Evolutionary conservation across 2,797 vertebrate species (phyloP).

Genomic region (Diplodus sargus): DNA sequence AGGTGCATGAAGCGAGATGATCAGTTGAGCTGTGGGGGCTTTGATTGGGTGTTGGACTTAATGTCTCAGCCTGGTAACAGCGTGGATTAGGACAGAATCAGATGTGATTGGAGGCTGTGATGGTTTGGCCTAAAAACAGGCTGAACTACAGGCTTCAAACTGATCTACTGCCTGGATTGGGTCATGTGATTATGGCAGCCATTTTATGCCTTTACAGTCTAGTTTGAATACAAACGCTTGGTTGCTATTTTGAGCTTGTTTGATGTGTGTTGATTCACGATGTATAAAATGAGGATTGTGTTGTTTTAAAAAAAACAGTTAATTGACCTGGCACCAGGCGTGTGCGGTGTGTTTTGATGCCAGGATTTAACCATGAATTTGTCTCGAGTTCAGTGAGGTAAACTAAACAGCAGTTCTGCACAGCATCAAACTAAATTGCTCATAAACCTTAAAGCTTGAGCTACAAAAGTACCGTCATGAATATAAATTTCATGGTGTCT

Average conservation of each 20-base stretch:
- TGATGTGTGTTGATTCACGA: neutral
- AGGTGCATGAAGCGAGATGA: conserved; percentile 9
- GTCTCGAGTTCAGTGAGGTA: neutral
- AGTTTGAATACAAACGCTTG: conserved; percentile 44
- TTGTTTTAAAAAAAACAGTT: neutral
- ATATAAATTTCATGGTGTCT: neutral
- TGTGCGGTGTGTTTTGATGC: conserved; percentile 1
- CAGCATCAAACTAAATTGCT: neutral
- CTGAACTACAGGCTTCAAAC: conserved; percentile 36
- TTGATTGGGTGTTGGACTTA: conserved; percentile 37
- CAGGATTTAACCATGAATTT: neutral
- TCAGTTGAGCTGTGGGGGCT: neutral
- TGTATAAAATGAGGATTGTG: neutral
- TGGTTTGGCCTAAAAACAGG: conserved; percentile 61
- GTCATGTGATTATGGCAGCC: conserved; percentile 61
- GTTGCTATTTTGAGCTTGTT: conserved; percentile 17
- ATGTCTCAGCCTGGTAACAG: conserved; percentile 17
- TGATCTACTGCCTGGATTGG: conserved; percentile 26
- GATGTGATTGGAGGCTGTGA: conserved; percentile 41
- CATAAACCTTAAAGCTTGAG: neutral
- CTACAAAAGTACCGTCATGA: neutral
- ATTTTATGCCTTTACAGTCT: conserved; percentile 53
- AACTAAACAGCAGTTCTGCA: neutral
- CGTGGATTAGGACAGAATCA: conserved; percentile 47
- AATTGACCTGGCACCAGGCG: neutral